phyloP scores from a whole-genome alignment of 2,113 vertebrate genomes.

The Dermatemys mawii region DNA sequence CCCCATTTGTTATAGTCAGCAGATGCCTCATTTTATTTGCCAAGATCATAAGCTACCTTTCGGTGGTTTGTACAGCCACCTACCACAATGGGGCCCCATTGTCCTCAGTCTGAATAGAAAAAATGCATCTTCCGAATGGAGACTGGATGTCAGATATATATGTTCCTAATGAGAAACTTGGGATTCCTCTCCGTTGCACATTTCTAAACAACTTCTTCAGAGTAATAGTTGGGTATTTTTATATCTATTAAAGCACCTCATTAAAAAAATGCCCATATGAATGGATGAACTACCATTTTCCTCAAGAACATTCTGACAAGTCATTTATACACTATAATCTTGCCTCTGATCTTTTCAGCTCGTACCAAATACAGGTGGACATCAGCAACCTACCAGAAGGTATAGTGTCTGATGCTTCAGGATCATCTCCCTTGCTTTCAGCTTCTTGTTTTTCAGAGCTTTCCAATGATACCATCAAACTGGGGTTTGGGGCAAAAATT shows the following conservation, averaged over 20 bases:
- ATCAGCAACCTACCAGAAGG: conserved; percentile 84
- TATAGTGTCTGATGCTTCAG: conserved; percentile 85
- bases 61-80: neutral
- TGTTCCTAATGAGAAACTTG: neutral
- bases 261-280: neutral
- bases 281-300: neutral
- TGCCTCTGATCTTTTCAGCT: neutral
- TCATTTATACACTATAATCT: neutral
- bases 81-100: neutral
- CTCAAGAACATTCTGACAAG: neutral
- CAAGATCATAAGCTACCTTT: neutral
- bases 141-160: neutral
- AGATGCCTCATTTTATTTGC: neutral
- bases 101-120: neutral
- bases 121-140: neutral
- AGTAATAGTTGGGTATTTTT: neutral
- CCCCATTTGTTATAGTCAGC: neutral
- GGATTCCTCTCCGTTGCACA: neutral
- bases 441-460: conserved; percentile 87
- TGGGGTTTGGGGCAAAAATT: conserved; percentile 95
- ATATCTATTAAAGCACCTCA: neutral
- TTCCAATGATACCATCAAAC: conserved; percentile 90
- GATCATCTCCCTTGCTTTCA: conserved; percentile 84
- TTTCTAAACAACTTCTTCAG: neutral
- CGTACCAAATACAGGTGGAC: neutral